Evolutionary conservation across 2,113 vertebrate species (phyloP), one percentile per base, ranked within the genome.

Genomic region (Tursiops truncatus): DNA sequence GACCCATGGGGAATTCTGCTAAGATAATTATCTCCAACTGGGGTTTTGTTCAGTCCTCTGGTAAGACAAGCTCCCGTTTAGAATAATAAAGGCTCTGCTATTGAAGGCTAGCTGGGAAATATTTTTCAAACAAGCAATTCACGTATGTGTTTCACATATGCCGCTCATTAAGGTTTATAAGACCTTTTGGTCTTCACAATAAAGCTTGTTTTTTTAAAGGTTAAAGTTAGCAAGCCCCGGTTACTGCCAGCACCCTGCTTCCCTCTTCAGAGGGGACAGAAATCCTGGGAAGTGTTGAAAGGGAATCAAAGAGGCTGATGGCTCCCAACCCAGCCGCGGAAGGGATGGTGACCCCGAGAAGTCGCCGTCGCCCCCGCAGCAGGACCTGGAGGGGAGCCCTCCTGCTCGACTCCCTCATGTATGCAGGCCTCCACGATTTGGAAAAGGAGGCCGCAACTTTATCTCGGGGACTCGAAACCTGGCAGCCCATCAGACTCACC

Each of bases 151-250:
- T 98, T 96, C 97, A 97, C 98, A 98, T 98, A 97, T 98, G 98
- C 96, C 96, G 81, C 97, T 98, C 98, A 85, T 99, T 98, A 99
- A 98, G 95, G 97, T 98, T 99, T 98, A 98, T 98, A 98, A 98
- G 98, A 97, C 97, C 96, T 98, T 98, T 96, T 97, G 96, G 97
- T 98, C 98, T 98, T 97, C 98, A 98, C 93, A 97, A 96, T 97
- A 98, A 98, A 98, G 98, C 98, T 98, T 98, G 98, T 96, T 97
- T 98, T 97, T 74, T 97, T 96, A 97, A 98, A 79, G 97, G 83
- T 97, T 98, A 97, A 97, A 98, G 97, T 96, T 96, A 97, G 98
- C 80, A 20, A 84, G 97, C 92, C 97, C 96, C 97, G 80, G 95
- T 97, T 31, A 87, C 67, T 93, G 83, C 44, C 82, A 97, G 97